Evolutionary conservation across 2,113 vertebrate genomes (phyloP).

Genomic region (Conger conger): DNA sequence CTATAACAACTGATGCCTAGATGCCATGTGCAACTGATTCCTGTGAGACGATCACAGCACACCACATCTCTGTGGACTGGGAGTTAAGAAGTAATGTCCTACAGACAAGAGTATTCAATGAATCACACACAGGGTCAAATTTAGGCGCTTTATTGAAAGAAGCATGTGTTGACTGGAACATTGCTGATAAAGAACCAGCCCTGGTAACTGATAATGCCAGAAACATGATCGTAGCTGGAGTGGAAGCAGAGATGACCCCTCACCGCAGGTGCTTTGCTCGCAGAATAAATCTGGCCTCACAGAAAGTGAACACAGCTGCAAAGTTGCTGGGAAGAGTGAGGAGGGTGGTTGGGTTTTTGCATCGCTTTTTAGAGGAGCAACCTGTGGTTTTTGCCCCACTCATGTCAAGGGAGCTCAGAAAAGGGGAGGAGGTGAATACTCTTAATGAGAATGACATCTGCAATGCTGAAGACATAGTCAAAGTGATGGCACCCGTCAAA

Average conservation of each 20-base stretch:
- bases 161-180: slow-evolving; percentile 18
- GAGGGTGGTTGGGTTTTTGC: slow-evolving; percentile 17
- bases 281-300: background rate
- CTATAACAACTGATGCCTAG: slow-evolving; percentile 9
- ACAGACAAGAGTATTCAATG: background rate
- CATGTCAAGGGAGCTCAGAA: slow-evolving; percentile 22
- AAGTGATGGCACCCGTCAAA: slow-evolving; percentile 22
- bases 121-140: slow-evolving; percentile 8
- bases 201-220: slow-evolving; percentile 7
- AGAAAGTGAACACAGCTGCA: slow-evolving; percentile 1
- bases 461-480: slow-evolving; percentile 22
- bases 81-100: background rate
- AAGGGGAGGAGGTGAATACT: slow-evolving; percentile 20
- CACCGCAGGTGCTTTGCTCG: background rate
- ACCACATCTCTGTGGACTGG: slow-evolving; percentile 1
- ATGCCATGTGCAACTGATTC: slow-evolving; percentile 4
- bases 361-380: slow-evolving; percentile 23
- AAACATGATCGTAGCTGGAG: slow-evolving; percentile 25
- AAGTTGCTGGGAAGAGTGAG: slow-evolving; percentile 15
- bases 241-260: slow-evolving; percentile 12
- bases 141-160: background rate
- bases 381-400: slow-evolving; percentile 10
- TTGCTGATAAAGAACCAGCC: slow-evolving; percentile 22
- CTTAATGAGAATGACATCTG: slow-evolving; percentile 13
- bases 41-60: slow-evolving; percentile 10